Evolutionary conservation across 2,797 vertebrate species (phyloP).

Genomic region (Sebastes baramenuke): DNA sequence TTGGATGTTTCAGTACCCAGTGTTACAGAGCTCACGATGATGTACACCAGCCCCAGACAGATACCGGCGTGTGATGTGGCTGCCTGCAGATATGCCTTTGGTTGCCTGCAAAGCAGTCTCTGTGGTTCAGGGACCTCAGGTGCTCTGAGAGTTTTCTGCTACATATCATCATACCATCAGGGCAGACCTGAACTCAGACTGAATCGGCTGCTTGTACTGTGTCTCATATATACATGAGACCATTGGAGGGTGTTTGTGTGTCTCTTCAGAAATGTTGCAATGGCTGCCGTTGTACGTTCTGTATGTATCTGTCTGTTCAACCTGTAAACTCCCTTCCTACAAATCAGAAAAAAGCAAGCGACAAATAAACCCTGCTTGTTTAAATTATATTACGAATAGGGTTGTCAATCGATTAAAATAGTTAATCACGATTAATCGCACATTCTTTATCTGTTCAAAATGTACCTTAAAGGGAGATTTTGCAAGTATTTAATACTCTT

Average conservation of each 20-base stretch:
- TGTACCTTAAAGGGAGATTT: no score
- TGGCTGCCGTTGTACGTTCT: neutral
- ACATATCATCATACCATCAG: slow-evolving; percentile 54
- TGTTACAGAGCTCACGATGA: slow-evolving; percentile 71
- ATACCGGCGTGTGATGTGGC: slow-evolving; percentile 66
- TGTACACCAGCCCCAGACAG: slow-evolving; percentile 66
- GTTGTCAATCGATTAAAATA: no score
- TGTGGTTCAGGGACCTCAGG: slow-evolving; percentile 72
- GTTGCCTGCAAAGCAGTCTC: slow-evolving; percentile 72
- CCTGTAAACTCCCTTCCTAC: neutral
- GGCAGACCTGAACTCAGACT: slow-evolving; percentile 39
- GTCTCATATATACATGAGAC: slow-evolving; percentile 25
- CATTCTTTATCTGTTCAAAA: no score
- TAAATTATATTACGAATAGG: neutral
- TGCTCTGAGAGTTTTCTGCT: slow-evolving; percentile 60
- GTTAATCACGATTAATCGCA: no score
- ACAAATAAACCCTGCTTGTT: neutral
- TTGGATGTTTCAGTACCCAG: slow-evolving; percentile 71
- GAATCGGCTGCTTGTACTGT: slow-evolving; percentile 24
- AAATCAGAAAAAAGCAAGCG: neutral
- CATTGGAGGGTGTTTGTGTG: neutral
- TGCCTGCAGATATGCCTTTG: slow-evolving; percentile 78
- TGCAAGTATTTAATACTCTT: no score
- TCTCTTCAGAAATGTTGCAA: neutral
- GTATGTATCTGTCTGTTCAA: neutral